Base-by-base conservation (phyloP, 2,888 invertebrate genomes). In the Brenthis hecate region DNA sequence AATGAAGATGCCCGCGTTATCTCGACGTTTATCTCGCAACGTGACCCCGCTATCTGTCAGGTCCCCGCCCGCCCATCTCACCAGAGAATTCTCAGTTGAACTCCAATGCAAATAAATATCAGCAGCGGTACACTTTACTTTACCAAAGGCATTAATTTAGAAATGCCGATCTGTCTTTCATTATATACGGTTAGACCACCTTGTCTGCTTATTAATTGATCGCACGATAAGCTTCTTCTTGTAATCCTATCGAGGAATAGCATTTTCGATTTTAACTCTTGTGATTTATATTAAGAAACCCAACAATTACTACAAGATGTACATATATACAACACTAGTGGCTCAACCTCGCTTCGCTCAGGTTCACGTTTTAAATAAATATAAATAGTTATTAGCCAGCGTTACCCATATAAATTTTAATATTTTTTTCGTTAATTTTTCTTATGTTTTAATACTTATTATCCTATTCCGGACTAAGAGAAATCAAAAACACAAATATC, bases 171-270 rank as follows among this genome's bases (percentile, higher is more conserved):
- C 85, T 86, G 86, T 86, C 85, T 80, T 82, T 76, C 81, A 86
- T 90, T 88, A 87, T 88, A 87, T 87, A 89, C 82, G 85, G 83
- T 76, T 74, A 80, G 91, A 88, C 89, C 91, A 89, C 88, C 90
- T 87, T 83, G 85, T 80, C 85, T 78, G 85, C 84, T 88, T 89
- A 91, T 91, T 91, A 91, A 88, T 88, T 88, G 91, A 91, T 91
- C 84, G 70, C 73, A 60, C 77, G 91, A 89, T 88, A 87, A 88
- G 81, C 76, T 69, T 73, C 72, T 75, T 72, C 71, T 72, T 72
- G 72, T 68, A 70, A 72, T 61, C 69, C 63, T 68, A 71, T 72
- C 66, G 58, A 19, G 32, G 67, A 64, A 53, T 66, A 66, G 56
- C 56, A 66, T 61, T 66, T 71, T 68, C 55, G 60, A 60, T 72